phyloP scores from a whole-genome alignment of 2,797 vertebrate species.

The Liparis tanakae region DNA sequence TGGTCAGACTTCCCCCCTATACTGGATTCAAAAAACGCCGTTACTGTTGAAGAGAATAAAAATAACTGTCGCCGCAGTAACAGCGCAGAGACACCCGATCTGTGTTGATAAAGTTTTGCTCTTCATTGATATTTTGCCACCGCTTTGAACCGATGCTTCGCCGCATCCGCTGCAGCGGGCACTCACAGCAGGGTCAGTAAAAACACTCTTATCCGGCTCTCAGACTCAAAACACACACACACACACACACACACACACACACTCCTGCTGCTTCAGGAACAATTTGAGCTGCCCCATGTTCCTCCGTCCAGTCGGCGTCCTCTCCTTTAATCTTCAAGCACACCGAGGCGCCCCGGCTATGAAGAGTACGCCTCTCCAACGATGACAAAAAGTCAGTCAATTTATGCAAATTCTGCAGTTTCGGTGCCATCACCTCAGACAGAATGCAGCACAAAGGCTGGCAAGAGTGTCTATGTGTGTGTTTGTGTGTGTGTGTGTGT shows the following conservation, averaged over 20 bases:
- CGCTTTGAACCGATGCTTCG: conserved; percentile 59
- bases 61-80: conserved; percentile 20
- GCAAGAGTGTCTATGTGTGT: conserved; percentile 26
- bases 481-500: conserved; percentile 29
- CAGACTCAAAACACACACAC: conserved; percentile 23
- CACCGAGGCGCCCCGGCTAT: conserved; percentile 45
- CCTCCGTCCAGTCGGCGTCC: conserved; percentile 33
- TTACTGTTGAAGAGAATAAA: conserved; percentile 10
- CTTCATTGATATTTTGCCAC: conserved; percentile 36
- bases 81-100: conserved; percentile 23
- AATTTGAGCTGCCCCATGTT: conserved; percentile 32
- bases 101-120: conserved; percentile 54
- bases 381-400: conserved; percentile 57
- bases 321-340: conserved; percentile 60
- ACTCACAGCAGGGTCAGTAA: conserved; percentile 60
- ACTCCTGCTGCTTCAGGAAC: conserved; percentile 47
- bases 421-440: conserved; percentile 35
- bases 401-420: conserved; percentile 55
- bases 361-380: conserved; percentile 26
- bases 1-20: not conserved
- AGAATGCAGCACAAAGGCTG: conserved; percentile 47
- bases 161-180: conserved; percentile 55
- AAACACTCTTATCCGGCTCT: conserved; percentile 64
- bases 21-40: not conserved
- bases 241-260: conserved; percentile 36